phyloP scores from a whole-genome alignment of 2,113 vertebrate genomes.

The Tricholaema leucomelas region DNA sequence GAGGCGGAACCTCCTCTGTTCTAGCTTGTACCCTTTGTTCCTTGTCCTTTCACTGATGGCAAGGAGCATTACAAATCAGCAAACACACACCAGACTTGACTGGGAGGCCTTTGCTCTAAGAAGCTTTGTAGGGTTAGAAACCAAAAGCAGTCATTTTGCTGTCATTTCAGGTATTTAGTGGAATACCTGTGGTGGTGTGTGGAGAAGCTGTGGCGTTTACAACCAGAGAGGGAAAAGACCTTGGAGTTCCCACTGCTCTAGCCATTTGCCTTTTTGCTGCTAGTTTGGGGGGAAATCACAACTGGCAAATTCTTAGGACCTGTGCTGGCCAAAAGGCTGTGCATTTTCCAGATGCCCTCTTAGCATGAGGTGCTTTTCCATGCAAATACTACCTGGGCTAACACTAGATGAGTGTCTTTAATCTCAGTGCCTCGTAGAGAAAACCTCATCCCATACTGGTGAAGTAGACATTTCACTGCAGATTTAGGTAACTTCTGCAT shows the following conservation, averaged over 20 bases:
- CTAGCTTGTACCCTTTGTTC: too few species aligned
- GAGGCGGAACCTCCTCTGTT: too few species aligned
- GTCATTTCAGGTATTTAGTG: neutral
- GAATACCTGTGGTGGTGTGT: neutral
- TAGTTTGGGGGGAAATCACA: neutral
- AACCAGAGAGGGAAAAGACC: neutral
- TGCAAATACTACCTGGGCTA: neutral
- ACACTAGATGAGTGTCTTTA: neutral
- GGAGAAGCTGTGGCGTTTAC: neutral
- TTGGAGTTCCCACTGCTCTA: neutral
- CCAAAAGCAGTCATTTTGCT: neutral
- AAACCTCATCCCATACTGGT: neutral
- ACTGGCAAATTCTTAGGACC: neutral
- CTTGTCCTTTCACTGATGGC: neutral
- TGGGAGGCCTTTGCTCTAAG: neutral
- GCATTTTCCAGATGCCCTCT: neutral
- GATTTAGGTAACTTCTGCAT: neutral
- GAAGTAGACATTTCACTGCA: neutral
- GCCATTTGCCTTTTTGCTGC: neutral
- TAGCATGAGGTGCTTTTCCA: neutral
- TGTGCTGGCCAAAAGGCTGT: neutral
- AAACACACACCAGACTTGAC: neutral
- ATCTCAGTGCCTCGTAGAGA: neutral
- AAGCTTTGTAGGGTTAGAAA: neutral
- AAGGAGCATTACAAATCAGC: neutral